Evolutionary conservation across 2,113 vertebrate species (phyloP), one percentile per base, ranked within the genome.

Genomic region (Neogale vison): DNA sequence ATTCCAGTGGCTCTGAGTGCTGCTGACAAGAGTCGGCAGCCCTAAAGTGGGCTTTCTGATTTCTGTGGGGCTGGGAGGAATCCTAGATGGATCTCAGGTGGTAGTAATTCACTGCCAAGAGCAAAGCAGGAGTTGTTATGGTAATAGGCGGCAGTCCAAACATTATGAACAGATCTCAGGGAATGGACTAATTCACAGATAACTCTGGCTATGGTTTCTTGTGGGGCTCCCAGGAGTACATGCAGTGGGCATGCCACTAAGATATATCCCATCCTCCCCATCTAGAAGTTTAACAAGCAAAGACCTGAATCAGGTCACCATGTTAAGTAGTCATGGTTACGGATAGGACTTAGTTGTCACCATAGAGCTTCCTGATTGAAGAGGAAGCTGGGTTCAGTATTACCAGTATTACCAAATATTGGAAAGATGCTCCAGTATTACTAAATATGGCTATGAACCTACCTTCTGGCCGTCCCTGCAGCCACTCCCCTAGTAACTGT

Each of bases 1-100:
- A 7, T 84, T 76, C 31, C 65, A 82, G 26, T 8, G 42, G 77
- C 8, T 77, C 45, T 95, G 65, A 57, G 80, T 82, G 45, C 52
- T 45, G 47, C 34, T n/a, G 36, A 90, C 63, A 36, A 47, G 14
- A 76, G 65, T 91, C 39, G 24, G 63, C 45, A 13, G 63, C 45
- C 21, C 59, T 55, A 23, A 85, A 63, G 74, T 26, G 63, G 71
- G 39, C 9, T 92, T 76, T 95, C 82, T 93, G 72, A 96, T 93
- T 29, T 55, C 89, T 57, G 52, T 69, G 31, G 59, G 59, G 71
- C 50, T 31, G 42, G 42, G n/a, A 57, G 50, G 52, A 95, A 17
- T 69, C 77, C 59, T 17, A 29, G 61, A 31, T 47, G 29, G 79
- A 65, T 34, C 4, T 11, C 34, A 8, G 24, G 74, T 80, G 82